A percentile compares a stretch with the other conserved stretches of the same genome.
Evolutionary conservation across 2,113 vertebrate genomes (phyloP).

Genomic region (Sylvia atricapilla): DNA sequence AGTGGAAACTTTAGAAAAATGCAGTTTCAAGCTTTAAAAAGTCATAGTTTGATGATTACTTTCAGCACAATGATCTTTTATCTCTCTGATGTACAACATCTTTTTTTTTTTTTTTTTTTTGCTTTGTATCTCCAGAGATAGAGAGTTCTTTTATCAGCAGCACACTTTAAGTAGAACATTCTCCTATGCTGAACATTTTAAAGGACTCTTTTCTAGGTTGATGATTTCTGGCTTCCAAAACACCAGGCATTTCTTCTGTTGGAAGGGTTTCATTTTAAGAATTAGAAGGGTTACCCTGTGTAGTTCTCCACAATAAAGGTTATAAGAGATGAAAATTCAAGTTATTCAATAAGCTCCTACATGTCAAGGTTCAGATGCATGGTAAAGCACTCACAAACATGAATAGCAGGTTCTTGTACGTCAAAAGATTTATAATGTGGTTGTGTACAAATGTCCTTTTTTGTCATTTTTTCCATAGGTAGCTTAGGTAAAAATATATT

Average conservation of each 20-base stretch:
- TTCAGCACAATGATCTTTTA: not conserved
- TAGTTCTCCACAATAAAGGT: not conserved
- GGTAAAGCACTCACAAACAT: not conserved
- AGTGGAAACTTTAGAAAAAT: conserved; percentile 1
- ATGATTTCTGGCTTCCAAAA: not conserved
- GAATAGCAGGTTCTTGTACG: not conserved
- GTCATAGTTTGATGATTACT: not conserved
- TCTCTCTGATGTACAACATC: not conserved
- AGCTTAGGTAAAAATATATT: not conserved
- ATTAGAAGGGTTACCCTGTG: not conserved
- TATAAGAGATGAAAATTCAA: not conserved
- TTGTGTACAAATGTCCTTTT: not conserved
- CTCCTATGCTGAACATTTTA: not conserved
- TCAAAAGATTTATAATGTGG: not conserved
- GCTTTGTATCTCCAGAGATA: not conserved
- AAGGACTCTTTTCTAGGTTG: not conserved
- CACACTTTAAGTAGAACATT: not conserved
- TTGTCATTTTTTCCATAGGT: not conserved
- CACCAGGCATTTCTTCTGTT: not conserved
- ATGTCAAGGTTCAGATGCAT: not conserved
- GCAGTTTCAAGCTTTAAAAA: not conserved
- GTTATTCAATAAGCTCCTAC: not conserved
- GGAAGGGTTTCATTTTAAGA: not conserved
- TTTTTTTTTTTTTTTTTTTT: not conserved
- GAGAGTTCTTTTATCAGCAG: not conserved